Base-by-base conservation (phyloP, 2,113 vertebrate genomes). In the Anarrhichthys ocellatus region DNA sequence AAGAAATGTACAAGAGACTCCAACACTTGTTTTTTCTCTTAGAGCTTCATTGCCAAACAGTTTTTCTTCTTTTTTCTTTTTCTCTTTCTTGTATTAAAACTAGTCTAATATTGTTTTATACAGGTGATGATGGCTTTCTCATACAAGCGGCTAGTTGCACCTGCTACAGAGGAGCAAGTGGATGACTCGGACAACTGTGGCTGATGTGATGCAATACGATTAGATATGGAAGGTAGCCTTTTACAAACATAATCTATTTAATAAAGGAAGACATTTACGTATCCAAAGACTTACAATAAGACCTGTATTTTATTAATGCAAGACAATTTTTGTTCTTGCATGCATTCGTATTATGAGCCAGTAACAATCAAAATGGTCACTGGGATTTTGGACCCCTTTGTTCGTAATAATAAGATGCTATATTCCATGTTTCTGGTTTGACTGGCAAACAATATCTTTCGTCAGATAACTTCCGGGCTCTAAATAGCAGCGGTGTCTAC, bases 101-200 rank as follows among this genome's bases (percentile, higher is more conserved):
- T 32, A 22, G 24, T 72, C 9, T 44, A 11, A 59, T 76, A 2
- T 67, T 76, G 15, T 80, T 27, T 40, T 17, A 46, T 10, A 9
- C 87, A 97, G 96, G 70, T 95, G 14, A 96, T 96, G 95, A 81
- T 96, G 86, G 82, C 85, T 13, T 82, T 96, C 48, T 97, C 96
- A 0, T 97, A 95, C 10, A 80, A 91, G 3, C 93, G 92, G 29
- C 92, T 97, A 50, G 86, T 96, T 76, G 95, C 95, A 32, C 94
- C 94, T 5, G 62, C 76, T 22, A 42, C 76, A 50, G 82, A 78
- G 34, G 86, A 92, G 22, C 76, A 85, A 48, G 74, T 50, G 18
- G 89, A 93, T 1, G 59, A 75, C 46, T 61, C 56, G 0, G 92
- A 91, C 15, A 85, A 88, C 62, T 71, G 68, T 29, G 59, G 15